Conservation (phyloP, 2,113 vertebrate species). For the Scytalopus superciliaris region DNA sequence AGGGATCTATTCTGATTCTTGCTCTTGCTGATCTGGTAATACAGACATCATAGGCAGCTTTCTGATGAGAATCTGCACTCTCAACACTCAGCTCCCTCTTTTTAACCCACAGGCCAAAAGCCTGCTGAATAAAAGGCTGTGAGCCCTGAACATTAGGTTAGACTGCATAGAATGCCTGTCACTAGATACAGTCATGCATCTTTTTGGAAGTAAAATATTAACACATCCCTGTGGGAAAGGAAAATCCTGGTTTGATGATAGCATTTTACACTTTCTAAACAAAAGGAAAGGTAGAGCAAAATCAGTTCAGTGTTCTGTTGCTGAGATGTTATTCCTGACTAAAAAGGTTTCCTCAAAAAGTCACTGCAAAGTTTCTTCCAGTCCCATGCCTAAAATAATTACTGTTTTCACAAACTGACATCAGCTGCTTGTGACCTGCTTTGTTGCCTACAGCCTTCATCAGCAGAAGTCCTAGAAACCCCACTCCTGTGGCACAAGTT, state of each 20-base stretch:
- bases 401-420: not conserved
- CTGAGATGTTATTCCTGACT: not conserved
- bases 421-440: not conserved
- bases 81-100: not conserved
- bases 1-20: not conserved
- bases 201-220: constrained; percentile 12
- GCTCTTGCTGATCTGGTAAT: not conserved
- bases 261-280: not conserved
- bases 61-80: not conserved
- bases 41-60: not conserved
- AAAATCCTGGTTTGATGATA: not conserved
- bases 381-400: not conserved
- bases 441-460: not conserved
- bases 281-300: not conserved
- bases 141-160: not conserved
- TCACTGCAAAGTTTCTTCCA: not conserved
- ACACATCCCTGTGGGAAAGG: not conserved
- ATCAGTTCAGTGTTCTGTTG: not conserved
- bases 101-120: not conserved
- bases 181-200: not conserved
- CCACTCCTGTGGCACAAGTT: not conserved
- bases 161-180: not conserved
- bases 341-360: not conserved
- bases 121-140: not conserved
- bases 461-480: not conserved